Percentiles rank a stretch among this genome's conserved stretches.
These are phyloP conservation scores for Acronicta psi DNA, from an alignment of 2,888 invertebrate genomes.

Conservation along the genomic window DNA sequence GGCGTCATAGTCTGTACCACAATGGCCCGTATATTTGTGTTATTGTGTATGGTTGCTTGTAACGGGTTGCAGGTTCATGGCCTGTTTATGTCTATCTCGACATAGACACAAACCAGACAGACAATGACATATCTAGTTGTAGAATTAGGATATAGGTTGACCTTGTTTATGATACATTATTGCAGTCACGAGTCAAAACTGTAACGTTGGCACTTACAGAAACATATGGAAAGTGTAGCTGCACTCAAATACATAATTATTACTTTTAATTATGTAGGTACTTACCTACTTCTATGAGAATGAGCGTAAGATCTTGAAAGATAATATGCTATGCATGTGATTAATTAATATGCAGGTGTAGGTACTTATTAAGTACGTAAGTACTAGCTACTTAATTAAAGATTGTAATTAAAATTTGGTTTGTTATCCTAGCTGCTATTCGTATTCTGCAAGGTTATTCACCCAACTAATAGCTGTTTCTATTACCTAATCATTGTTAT, in stretches of 20 bases:
- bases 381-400: too few species aligned
- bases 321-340: neutral
- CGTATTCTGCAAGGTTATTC: too few species aligned
- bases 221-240: conserved; percentile 6
- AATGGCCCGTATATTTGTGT: too few species aligned
- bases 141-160: neutral
- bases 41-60: too few species aligned
- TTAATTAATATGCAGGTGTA: conserved; percentile 4
- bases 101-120: too few species aligned
- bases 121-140: too few species aligned
- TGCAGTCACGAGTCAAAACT: conserved; percentile 16
- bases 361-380: too few species aligned
- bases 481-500: neutral
- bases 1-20: too few species aligned
- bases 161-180: conserved; percentile 11
- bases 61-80: too few species aligned
- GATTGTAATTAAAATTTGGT: too few species aligned
- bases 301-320: neutral
- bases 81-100: too few species aligned
- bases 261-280: neutral
- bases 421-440: too few species aligned
- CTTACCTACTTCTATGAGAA: neutral
- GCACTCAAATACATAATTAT: conserved; percentile 1
- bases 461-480: neutral
- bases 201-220: conserved; percentile 4